These are phyloP conservation scores for Meloidogyne hapla DNA, from an alignment of 1,140 invertebrate genomes.

Conservation along the genomic window DNA sequence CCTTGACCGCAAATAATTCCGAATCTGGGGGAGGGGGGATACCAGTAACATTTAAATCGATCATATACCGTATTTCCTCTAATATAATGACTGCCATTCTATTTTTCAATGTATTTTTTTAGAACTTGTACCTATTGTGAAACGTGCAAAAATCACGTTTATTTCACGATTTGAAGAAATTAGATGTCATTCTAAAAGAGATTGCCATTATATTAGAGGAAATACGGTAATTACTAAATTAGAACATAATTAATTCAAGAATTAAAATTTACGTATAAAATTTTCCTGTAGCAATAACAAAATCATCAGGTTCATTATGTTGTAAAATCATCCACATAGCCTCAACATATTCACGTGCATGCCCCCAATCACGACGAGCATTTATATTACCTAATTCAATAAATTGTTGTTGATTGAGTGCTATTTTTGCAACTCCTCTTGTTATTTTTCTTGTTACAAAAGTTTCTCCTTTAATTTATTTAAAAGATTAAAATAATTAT, in stretches of 20 bases:
- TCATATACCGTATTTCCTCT: too few relatives aligned
- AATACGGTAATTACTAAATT: too few relatives aligned
- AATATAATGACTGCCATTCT: too few relatives aligned
- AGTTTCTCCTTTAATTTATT: slow-evolving; percentile 74
- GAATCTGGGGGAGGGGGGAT: too few relatives aligned
- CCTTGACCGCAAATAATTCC: too few relatives aligned
- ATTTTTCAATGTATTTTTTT: too few relatives aligned
- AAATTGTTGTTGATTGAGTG: slow-evolving; percentile 75
- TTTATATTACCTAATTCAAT: slow-evolving; percentile 93
- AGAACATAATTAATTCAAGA: not conserved
- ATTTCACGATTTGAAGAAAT: too few relatives aligned
- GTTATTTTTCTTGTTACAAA: slow-evolving; percentile 99
- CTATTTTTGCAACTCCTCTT: slow-evolving; percentile 73
- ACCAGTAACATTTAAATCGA: too few relatives aligned
- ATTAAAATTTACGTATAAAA: slow-evolving; percentile 65
- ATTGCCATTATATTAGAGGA: too few relatives aligned
- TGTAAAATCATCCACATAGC: slow-evolving; percentile 99
- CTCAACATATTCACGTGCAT: slow-evolving; percentile 97
- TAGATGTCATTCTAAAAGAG: too few relatives aligned
- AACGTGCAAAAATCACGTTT: too few relatives aligned
- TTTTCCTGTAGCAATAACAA: slow-evolving; percentile 93
- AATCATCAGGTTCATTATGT: slow-evolving; percentile 85
- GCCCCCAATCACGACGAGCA: slow-evolving; percentile 95
- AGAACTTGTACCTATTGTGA: too few relatives aligned
- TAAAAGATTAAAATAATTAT: slow-evolving; percentile 15